A percentile compares a stretch with the other conserved stretches of the same genome.
phyloP scores from a whole-genome alignment of 1,140 invertebrate species.

The Trichogramma pretiosum region DNA sequence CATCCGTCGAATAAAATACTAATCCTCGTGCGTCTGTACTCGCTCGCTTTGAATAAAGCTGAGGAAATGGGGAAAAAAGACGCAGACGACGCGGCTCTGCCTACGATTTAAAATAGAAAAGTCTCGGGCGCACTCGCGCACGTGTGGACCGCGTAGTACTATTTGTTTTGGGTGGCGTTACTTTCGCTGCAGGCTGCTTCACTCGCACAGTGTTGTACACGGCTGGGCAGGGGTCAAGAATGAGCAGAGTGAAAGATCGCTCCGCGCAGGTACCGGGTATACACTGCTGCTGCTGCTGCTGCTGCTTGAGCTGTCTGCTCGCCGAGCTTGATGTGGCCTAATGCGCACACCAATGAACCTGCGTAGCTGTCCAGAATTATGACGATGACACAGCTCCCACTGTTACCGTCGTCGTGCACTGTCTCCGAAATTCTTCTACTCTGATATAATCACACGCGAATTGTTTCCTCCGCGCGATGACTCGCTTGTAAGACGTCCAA shows the following conservation, averaged over 20 bases:
- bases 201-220: neutral
- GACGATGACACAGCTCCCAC: neutral
- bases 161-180: neutral
- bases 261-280: neutral
- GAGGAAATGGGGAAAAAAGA: too few species aligned
- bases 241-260: neutral
- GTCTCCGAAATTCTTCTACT: neutral
- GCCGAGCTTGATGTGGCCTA: slow-evolving; percentile 2
- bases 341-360: neutral
- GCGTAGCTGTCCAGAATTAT: neutral
- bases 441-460: too few species aligned
- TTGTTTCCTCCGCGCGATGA: too few species aligned
- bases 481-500: too few species aligned
- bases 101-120: too few species aligned
- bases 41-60: too few species aligned
- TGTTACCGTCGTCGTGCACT: neutral
- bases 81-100: too few species aligned
- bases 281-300: slow-evolving; percentile 2
- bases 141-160: neutral
- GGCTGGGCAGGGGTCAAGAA: neutral
- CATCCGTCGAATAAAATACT: too few species aligned
- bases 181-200: neutral
- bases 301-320: neutral
- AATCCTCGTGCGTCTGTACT: too few species aligned
- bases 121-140: neutral